Percentiles rank a stretch among this genome's conserved stretches.
Conservation (phyloP, 1,140 invertebrate genomes). For the Galleria mellonella region DNA sequence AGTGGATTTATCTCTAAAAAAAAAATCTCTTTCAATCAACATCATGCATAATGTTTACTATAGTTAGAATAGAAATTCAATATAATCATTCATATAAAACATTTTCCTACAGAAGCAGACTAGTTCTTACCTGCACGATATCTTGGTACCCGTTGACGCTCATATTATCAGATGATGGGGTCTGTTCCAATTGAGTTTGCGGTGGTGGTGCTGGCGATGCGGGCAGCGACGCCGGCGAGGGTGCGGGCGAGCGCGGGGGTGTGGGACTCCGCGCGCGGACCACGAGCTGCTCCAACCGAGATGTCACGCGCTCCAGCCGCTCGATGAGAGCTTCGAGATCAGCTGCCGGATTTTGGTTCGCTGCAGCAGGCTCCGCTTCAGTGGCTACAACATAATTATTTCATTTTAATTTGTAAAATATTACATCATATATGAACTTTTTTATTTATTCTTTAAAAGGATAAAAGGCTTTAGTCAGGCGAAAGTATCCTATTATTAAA, state of each 20-base stretch:
- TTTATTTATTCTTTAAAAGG: no score
- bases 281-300: constrained; percentile 78
- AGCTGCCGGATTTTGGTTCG: constrained; percentile 46
- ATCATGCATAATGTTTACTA: no score
- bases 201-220: constrained; percentile 22
- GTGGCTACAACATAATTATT: constrained; percentile 36
- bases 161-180: constrained; percentile 74
- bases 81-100: no score
- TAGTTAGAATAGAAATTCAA: no score
- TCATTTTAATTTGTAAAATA: no score
- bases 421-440: no score
- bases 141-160: constrained; percentile 84
- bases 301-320: constrained; percentile 84
- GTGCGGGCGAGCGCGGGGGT: constrained; percentile 46
- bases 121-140: constrained; percentile 75
- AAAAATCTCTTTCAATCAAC: no score
- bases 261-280: constrained; percentile 59
- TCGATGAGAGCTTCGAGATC: constrained; percentile 82
- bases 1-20: no score
- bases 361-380: constrained; percentile 62
- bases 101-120: no score
- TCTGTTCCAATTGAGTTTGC: constrained; percentile 9
- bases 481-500: no score
- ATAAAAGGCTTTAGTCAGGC: no score
- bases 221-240: constrained; percentile 23